Evolutionary conservation across 1,140 invertebrate genomes (phyloP), one percentile per base, ranked within the genome.

Genomic region (Drosophila murphyi): DNA sequence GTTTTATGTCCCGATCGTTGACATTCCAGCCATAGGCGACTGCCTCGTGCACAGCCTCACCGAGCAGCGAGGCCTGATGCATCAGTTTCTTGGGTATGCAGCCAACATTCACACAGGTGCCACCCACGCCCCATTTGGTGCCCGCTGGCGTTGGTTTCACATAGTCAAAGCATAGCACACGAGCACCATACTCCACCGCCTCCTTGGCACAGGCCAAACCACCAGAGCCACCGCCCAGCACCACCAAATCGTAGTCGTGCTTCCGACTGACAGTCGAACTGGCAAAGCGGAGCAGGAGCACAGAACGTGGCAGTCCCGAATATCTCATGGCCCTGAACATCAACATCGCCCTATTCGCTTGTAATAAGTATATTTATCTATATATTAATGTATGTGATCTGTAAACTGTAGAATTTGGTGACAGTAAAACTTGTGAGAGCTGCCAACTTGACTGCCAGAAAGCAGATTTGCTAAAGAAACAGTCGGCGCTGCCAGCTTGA

Each of bases 61-160:
- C 97, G 20, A 98, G 93, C 34, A 99, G 90, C 4, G 98, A 96
- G 48, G 98, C 97, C 93, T 98, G 97, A 92, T 99, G 98, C 97
- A 99, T 98, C 39, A 99, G 93, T 91, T 99, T 99, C 92, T 99
- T 99, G 4, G 98, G 98, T 92, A 99, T 99, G 92, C 98, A 99
- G 41, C 98, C 98, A 31, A 99, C 98, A 94, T 99, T 99, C 1
- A 99, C 98, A 93, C 98, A 99, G 3, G 98, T 99, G 37, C 98
- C 98, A 69, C 98, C 98, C 3, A 99, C 93, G 54, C 98, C 98
- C 98, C 97, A 98, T 93, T 96, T 96, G 2, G 96, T 96, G 45
- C 97, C 97, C 63, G 93, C 92, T 0, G 97, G 97, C 20, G 97
- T 96, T 0, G 98, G 98, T 34, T 95, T 95, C 0, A 99, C 98